These are phyloP conservation scores for Falco biarmicus DNA, from an alignment of 2,797 vertebrate genomes.

Conservation along the genomic window DNA sequence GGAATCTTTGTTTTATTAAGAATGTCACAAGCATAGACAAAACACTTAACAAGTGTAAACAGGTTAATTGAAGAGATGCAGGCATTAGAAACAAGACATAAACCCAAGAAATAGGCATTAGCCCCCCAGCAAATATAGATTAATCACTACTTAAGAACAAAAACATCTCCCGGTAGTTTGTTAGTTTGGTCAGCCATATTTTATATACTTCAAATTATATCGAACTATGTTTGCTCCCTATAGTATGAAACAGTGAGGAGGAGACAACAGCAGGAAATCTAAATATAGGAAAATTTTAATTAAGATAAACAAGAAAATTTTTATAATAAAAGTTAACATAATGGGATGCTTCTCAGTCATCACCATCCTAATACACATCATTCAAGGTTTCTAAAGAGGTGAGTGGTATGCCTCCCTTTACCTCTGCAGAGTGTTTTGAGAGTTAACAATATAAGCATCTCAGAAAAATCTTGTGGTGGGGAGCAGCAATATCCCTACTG, in stretches of 20 bases:
- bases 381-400: background rate
- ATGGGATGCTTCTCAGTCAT: background rate
- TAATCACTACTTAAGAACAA: background rate
- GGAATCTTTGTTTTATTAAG: background rate
- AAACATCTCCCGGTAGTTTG: background rate
- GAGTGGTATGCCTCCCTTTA: background rate
- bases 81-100: background rate
- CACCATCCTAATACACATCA: rapidly evolving
- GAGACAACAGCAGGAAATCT: background rate
- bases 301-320: background rate
- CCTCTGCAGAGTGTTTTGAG: background rate
- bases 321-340: background rate
- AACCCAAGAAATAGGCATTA: background rate
- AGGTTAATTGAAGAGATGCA: background rate
- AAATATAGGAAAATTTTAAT: background rate
- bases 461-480: background rate
- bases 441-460: background rate
- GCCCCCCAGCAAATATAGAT: background rate
- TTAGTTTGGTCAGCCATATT: background rate
- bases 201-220: background rate
- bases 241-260: background rate
- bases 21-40: background rate
- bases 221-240: background rate
- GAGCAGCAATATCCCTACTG: background rate
- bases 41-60: background rate